Percentiles rank a stretch among this genome's conserved stretches.
These are phyloP conservation scores for Chorisops tibialis DNA, from an alignment of 2,888 invertebrate genomes.

Conservation along the genomic window DNA sequence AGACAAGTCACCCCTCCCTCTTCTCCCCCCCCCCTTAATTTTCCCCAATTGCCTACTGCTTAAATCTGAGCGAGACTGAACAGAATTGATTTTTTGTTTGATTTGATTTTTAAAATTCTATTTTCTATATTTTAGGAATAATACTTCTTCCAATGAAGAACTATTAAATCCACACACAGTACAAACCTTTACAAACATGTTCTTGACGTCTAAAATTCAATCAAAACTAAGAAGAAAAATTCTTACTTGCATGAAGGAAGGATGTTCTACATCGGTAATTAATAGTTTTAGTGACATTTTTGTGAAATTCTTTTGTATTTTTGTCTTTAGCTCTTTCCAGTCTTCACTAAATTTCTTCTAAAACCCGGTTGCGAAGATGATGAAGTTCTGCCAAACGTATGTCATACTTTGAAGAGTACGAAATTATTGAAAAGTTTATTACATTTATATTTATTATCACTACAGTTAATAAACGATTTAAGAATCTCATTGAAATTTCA, in stretches of 20 bases:
- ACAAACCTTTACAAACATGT: conserved; percentile 45
- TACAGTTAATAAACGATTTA: conserved; percentile 43
- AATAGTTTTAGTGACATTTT: not conserved
- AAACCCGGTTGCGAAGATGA: conserved; percentile 44
- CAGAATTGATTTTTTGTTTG: no score
- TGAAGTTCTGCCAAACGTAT: conserved; percentile 42
- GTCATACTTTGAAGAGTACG: not conserved
- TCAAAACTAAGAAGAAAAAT: conserved; percentile 42
- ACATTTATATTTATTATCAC: not conserved
- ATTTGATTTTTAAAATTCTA: no score
- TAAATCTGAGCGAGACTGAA: no score
- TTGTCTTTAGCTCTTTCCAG: conserved; percentile 40
- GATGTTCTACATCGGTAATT: conserved; percentile 41
- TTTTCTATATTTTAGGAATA: conserved; percentile 42
- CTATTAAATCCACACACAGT: conserved; percentile 43
- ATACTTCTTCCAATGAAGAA: conserved; percentile 42
- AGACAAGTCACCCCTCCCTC: no score
- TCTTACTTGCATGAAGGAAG: conserved; percentile 43
- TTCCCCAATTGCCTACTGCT: no score
- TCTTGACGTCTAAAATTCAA: conserved; percentile 42
- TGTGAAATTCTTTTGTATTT: not conserved
- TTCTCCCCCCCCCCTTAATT: no score
- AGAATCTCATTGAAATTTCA: conserved; percentile 42
- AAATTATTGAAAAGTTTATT: not conserved
- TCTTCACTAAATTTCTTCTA: conserved; percentile 44